Base-by-base conservation (phyloP, 1,140 invertebrate genomes). In the Danaus melanippus region DNA sequence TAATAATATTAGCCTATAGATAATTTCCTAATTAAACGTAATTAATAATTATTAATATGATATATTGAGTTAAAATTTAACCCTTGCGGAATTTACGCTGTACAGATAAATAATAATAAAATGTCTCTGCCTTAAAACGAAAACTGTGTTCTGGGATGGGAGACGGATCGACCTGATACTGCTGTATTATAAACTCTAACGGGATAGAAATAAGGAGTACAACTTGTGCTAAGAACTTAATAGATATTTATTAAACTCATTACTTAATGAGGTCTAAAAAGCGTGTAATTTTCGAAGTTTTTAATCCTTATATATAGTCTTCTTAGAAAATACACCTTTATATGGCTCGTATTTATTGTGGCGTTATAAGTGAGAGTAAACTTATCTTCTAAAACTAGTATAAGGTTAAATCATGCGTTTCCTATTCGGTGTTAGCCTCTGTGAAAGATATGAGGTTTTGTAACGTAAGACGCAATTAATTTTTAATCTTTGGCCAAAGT, bases 91-190 rank as follows among this genome's bases (percentile, higher is more conserved):
- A 32, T 53, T 52, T 17, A 54, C 15, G 15, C 15, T 15, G 50
- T 52, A 48, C 9, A 51, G 53, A 64, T 64, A 64, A 64, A 64
- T 64, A 64, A 59, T 64, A 42, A 64, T 64, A 60, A 64, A 56
- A 47, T 60, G 62, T 56, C 57, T 59, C 57, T 43, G 46, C 57
- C 62, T 64, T 64, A 64, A 64, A 64, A 64, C 54, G 62, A 64
- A 64, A 64, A 64, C 55, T 59, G 54, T 64, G 62, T 64, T 44
- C 53, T 42, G 17, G 46, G 52, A 59, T 59, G 52, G 47, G 46
- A 54, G 51, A 59, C 9, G 50, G 44, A 59, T 59, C 46, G 32
- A 12, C 42, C 21, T 17, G 15, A 9, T 21, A 8, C 11, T 44
- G 12, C 10, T 7, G n/a, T 9, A 59, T 46, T 59, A 12, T 54